Conservation (phyloP, 37 sponge, comb jelly and placozoan species). For the Diacarnus erythraeanus region DNA sequence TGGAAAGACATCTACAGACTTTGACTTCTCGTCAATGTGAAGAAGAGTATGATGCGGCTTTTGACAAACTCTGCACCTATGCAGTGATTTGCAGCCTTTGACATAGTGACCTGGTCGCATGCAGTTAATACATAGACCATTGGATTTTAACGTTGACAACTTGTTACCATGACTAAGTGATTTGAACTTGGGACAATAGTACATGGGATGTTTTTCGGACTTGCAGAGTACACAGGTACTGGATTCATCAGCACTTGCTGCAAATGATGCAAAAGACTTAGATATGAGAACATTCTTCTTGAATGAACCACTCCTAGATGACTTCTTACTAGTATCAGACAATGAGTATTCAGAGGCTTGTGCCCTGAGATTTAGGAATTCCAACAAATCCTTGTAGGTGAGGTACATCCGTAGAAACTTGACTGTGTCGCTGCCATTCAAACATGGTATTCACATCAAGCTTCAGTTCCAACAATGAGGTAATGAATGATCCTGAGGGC, state of each 20-base stretch:
- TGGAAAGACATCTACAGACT: not conserved
- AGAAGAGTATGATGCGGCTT: constrained; percentile 14
- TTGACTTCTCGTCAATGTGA: not conserved
- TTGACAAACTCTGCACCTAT: not conserved
- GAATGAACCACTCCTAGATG: not conserved
- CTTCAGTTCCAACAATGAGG: not conserved
- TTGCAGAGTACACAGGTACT: constrained; percentile 18
- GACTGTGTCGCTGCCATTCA: constrained; percentile 44
- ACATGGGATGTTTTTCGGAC: constrained; percentile 18
- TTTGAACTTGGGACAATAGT: constrained; percentile 8
- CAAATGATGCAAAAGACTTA: not conserved
- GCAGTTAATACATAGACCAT: constrained; percentile 22
- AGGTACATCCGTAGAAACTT: constrained; percentile 8
- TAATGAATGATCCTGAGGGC: not conserved
- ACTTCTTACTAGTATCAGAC: not conserved
- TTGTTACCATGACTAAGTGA: constrained; percentile 12
- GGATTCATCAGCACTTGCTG: constrained; percentile 1
- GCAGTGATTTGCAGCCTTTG: not conserved
- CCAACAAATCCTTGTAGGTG: not conserved
- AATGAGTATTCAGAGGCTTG: not conserved
- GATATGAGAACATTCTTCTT: not conserved
- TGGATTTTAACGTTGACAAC: constrained; percentile 12
- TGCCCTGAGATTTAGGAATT: not conserved
- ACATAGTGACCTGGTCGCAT: constrained; percentile 17
- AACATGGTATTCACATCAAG: constrained; percentile 21